Base-by-base conservation (phyloP, 1,140 invertebrate species). In the Meloidogyne exigua region DNA sequence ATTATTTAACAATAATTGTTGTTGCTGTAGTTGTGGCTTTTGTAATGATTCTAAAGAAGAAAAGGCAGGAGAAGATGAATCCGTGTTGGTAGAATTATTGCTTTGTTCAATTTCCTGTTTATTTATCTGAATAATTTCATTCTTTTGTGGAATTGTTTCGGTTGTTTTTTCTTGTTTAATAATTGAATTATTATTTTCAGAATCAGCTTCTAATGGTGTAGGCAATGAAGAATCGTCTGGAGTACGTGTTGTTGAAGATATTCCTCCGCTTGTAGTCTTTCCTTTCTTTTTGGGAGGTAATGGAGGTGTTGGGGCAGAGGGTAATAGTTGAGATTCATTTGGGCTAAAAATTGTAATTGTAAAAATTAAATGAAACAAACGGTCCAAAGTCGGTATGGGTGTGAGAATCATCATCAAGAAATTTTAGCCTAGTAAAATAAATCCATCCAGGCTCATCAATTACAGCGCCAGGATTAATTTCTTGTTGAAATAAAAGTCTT, bases 361-460 rank as follows among this genome's bases (percentile, higher is more conserved):
- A 39, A 39, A 25, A 70, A 44, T 1, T 15, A 11, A 64, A 64
- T 32, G 36, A 25, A 21, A 65, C 57, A 36, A 23, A 73, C 71
- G 28, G 49, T 23, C 26, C 21, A 28, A 73, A 73, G 12, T 73
- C 71, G 18, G 36, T 18, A 13, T 57, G 18, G 0, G n/a, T 57
- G 18, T 18, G 18, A 7, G 49, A 9, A 21, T 44, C 28, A 26
- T 76, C 68, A 64, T 79, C 77, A 2, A 79, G 67, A 64, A 79
- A 79, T 71, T 76, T 79, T n/a, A 79, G 62, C 13, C 72, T 66
- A 13, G 71, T 65, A 49, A 76, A 79, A 62, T 79, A 79, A 62
- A 72, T 39, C 77, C 77, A 79, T 15, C 72, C 68, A 10, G 77
- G 77, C 32, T 77, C 68, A 49, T 79, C 77, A 3, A 72, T 68